These are phyloP conservation scores for Druceiella hillmani DNA, from an alignment of 2,888 invertebrate genomes.

Conservation along the genomic window DNA sequence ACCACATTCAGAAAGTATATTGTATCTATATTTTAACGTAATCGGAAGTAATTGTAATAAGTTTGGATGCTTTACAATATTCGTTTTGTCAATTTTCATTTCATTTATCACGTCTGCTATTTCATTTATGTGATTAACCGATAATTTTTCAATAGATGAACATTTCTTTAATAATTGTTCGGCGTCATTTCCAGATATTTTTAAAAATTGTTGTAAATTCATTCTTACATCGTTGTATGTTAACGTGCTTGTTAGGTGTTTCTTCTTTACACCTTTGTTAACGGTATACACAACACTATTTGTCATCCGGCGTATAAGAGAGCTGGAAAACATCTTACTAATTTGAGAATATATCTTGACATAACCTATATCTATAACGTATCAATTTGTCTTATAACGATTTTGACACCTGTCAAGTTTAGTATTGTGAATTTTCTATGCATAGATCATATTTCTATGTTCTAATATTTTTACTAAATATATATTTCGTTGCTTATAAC, in stretches of 20 bases:
- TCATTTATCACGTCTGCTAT: conserved; percentile 31
- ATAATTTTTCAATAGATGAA: conserved; percentile 34
- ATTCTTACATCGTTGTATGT: neutral
- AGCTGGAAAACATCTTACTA: too few species aligned
- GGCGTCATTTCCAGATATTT: conserved; percentile 33
- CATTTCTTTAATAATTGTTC: conserved; percentile 35
- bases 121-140: conserved; percentile 28
- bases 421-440: too few species aligned
- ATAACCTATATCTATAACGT: too few species aligned
- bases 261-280: conserved; percentile 7
- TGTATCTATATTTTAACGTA: conserved; percentile 36
- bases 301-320: too few species aligned
- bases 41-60: conserved; percentile 37
- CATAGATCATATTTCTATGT: too few species aligned
- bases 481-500: too few species aligned
- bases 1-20: conserved; percentile 43
- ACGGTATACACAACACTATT: too few species aligned
- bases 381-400: too few species aligned
- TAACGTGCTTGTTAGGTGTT: conserved; percentile 1
- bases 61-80: conserved; percentile 32
- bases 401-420: too few species aligned
- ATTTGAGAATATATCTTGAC: too few species aligned
- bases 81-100: conserved; percentile 32
- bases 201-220: conserved; percentile 33
- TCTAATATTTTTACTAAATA: too few species aligned